Evolutionary conservation across 2,113 vertebrate genomes (phyloP).

Genomic region (Butorides virescens): DNA sequence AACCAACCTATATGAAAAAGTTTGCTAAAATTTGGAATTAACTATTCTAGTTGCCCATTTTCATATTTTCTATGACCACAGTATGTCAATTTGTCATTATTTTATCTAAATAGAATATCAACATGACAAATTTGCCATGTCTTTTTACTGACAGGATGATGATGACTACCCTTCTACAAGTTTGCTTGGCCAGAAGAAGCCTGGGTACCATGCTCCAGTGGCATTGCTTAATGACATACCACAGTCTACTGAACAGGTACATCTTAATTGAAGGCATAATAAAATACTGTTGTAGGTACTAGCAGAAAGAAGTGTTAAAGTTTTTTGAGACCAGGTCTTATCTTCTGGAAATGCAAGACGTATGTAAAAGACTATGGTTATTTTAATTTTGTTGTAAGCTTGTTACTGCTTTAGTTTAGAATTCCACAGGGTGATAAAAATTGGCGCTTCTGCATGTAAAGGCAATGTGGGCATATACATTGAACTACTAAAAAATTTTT

Average conservation of each 20-base stretch:
- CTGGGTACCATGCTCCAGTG: conserved; percentile 95
- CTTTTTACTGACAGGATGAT: conserved; percentile 82
- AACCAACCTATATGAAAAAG: neutral
- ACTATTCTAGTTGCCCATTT: neutral
- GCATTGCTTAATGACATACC: conserved; percentile 97
- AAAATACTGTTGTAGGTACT: neutral
- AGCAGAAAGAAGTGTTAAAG: neutral
- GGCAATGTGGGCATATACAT: neutral
- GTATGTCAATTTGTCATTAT: neutral
- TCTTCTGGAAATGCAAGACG: neutral
- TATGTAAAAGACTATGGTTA: neutral
- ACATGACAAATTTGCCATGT: neutral
- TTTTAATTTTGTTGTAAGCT: neutral
- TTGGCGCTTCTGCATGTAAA: neutral
- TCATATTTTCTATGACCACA: neutral
- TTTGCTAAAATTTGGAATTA: neutral
- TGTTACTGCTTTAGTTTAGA: neutral
- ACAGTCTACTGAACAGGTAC: conserved; percentile 94
- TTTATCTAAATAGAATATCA: neutral
- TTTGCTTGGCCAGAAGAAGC: conserved; percentile 95
- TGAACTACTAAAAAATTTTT: neutral
- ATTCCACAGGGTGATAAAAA: neutral
- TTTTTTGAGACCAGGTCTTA: neutral
- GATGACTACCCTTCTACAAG: conserved; percentile 94
- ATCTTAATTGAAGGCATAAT: neutral